Evolutionary conservation across 2,113 vertebrate genomes (phyloP), one percentile per base, ranked within the genome.

Genomic region (Zosterops japonicus): DNA sequence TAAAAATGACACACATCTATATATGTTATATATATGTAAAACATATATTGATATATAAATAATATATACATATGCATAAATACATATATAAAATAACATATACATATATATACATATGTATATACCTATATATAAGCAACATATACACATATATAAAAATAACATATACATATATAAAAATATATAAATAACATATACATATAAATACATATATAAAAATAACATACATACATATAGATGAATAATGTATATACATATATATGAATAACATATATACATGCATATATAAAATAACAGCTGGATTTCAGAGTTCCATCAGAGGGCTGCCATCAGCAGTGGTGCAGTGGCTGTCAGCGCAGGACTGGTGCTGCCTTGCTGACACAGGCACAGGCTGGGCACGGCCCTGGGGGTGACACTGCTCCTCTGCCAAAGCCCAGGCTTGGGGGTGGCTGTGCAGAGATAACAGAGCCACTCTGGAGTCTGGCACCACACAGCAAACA

Each of bases 401-500:
- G 47, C 64, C 59, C 5, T 19, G 44, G 71, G 33, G 28, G 16
- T 29, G 20, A 20, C 13, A 13, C 24, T 56, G 60, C 57, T 24
- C 14, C 52, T 6, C 52, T 55, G 70, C 50, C 79, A 22, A 1
- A 3, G 1, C 6, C 6, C 46, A 4, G 1, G 11, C 5, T 2
- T 1, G 33, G 6, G 24, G 56, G 13, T 57, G 1, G 2, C 5
- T 0, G 18, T 0, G 16, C 4, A n/a, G 41, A 3, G 24, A 5
- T 13, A 2, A 3, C 33, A 60, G 41, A 25, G 33, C 2, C 27
- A 5, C 11, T 9, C 33, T 1, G 18, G 22, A 0, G 11, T 0
- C 22, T 25, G 21, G 21, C 2, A 2, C 5, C 44, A 24, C 0
- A 2, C 3, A 4, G 55, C 33, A 11, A 36, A n/a, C 19, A 2